phyloP scores from a whole-genome alignment of 2,888 invertebrate species.

The Physocephala rufipes region DNA sequence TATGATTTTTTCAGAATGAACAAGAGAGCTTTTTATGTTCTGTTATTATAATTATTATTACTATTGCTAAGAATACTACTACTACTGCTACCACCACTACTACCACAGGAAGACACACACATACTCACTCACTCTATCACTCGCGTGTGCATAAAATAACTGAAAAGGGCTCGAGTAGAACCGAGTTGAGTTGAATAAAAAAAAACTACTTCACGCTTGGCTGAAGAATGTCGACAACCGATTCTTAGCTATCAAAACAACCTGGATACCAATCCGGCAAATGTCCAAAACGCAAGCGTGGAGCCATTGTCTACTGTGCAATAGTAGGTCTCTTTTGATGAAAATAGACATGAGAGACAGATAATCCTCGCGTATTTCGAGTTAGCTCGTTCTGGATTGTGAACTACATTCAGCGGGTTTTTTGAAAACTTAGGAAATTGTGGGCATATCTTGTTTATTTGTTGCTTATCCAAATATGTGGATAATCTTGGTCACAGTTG shows the following conservation, averaged over 20 bases:
- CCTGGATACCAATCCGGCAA: neutral
- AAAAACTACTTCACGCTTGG: constrained; percentile 47
- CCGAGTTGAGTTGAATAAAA: constrained; percentile 37
- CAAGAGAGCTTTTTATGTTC: too few species aligned
- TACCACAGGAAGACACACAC: constrained; percentile 31
- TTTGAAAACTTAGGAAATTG: too few species aligned
- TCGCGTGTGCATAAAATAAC: neutral
- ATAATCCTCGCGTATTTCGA: too few species aligned
- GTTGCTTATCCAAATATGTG: too few species aligned
- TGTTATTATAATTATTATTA: too few species aligned
- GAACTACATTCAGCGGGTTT: too few species aligned
- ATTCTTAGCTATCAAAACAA: neutral
- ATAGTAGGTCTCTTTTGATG: neutral
- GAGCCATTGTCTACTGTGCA: constrained; percentile 19
- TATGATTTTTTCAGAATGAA: too few species aligned
- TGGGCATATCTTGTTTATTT: too few species aligned
- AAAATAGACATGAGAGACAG: neutral
- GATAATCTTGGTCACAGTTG: too few species aligned
- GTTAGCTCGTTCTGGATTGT: neutral
- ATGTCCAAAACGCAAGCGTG: constrained; percentile 28
- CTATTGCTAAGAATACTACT: neutral
- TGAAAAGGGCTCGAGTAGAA: constrained; percentile 28
- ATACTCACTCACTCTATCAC: constrained; percentile 21
- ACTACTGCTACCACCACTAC: constrained; percentile 8
- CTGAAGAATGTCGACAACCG: constrained; percentile 33